Percentiles rank a stretch among this genome's conserved stretches.
Evolutionary conservation across 2,113 vertebrate species (phyloP).

Genomic region (Gymnobelideus leadbeateri): DNA sequence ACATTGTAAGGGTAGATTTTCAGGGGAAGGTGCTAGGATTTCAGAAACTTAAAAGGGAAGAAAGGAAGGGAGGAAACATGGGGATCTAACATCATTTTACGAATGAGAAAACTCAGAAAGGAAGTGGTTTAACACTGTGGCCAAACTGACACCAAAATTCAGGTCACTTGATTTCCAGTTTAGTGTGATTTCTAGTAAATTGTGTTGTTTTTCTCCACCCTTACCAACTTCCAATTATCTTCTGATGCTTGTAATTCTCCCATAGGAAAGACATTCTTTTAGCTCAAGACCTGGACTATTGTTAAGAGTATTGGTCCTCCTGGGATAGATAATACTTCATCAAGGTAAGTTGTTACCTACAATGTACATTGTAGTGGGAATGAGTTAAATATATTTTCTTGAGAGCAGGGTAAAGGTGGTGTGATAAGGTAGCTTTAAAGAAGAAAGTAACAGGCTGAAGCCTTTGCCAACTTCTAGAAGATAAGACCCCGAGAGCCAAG

Average conservation of each 20-base stretch:
- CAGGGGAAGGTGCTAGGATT: not conserved
- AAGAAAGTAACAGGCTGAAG: not conserved
- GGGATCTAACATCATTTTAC: not conserved
- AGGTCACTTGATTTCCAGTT: not conserved
- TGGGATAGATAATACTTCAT: not conserved
- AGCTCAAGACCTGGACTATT: constrained; percentile 46
- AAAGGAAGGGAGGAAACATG: not conserved
- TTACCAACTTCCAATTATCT: not conserved
- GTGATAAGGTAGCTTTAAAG: not conserved
- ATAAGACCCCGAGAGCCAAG: not conserved
- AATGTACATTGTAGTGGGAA: not conserved
- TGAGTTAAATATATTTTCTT: not conserved
- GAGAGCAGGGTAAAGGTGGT: not conserved
- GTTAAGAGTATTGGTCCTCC: not conserved
- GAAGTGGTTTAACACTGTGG: not conserved
- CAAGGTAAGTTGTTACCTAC: not conserved
- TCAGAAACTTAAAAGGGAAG: constrained; percentile 34
- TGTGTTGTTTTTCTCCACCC: not conserved
- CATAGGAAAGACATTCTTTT: not conserved
- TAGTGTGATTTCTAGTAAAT: not conserved
- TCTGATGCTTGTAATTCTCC: not conserved
- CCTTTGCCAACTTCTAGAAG: not conserved
- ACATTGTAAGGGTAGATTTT: not conserved
- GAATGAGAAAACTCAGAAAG: not conserved
- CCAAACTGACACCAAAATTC: not conserved